Conservation (phyloP, 2,797 vertebrate genomes). For the Chiroxiphia lanceolata region DNA sequence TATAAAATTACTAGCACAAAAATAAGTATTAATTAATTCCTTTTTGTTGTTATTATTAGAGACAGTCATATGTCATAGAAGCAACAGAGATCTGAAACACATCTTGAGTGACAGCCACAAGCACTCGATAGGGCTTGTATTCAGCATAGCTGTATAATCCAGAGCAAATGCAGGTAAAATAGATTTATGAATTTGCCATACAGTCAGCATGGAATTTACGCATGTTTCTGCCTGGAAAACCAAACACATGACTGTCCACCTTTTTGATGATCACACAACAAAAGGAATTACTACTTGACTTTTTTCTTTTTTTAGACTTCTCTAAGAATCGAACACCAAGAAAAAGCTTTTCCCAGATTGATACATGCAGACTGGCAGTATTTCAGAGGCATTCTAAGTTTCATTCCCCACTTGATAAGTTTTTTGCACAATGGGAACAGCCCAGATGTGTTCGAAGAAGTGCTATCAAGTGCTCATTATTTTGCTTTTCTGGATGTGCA, state of each 20-base stretch:
- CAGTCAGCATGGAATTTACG: accelerated
- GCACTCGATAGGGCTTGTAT: not conserved
- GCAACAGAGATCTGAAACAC: not conserved
- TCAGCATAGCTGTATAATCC: not conserved
- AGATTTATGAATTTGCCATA: not conserved
- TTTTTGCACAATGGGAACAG: not conserved
- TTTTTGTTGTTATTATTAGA: not conserved
- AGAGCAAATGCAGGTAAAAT: not conserved
- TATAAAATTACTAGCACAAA: not conserved
- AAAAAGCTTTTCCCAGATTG: not conserved
- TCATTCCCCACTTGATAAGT: not conserved
- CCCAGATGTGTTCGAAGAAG: not conserved
- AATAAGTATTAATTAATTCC: not conserved
- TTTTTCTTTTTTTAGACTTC: not conserved
- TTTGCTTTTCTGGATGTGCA: not conserved
- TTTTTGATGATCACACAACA: not conserved
- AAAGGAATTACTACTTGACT: not conserved
- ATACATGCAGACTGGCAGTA: not conserved
- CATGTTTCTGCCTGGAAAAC: not conserved
- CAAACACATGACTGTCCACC: not conserved
- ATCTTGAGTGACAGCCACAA: not conserved
- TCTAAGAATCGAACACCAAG: not conserved
- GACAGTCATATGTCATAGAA: not conserved
- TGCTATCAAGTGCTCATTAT: not conserved
- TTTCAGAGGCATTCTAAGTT: not conserved